Evolutionary conservation across 2,113 vertebrate genomes (phyloP).

Genomic region (Scomber colias): DNA sequence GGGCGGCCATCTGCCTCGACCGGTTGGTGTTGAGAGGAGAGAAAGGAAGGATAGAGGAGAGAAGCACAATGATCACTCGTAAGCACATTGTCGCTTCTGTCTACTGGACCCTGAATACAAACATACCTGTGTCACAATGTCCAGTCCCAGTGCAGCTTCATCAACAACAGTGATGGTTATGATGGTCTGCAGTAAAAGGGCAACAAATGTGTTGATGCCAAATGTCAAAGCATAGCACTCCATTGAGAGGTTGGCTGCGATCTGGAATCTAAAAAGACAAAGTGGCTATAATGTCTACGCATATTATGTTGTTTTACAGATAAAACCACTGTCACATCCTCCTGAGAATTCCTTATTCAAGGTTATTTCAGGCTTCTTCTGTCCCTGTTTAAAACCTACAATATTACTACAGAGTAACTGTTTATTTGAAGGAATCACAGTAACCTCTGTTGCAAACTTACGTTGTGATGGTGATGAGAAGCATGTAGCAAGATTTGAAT

Average conservation of each 20-base stretch:
- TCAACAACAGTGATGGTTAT: slow-evolving; percentile 79
- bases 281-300: not conserved
- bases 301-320: too few relatives aligned
- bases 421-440: not conserved
- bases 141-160: slow-evolving; percentile 75
- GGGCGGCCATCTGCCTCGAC: too few relatives aligned
- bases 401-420: not conserved
- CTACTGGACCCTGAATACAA: not conserved
- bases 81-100: too few relatives aligned
- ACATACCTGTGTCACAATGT: slow-evolving; percentile 81
- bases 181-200: slow-evolving; percentile 80
- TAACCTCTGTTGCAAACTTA: slow-evolving; percentile 39
- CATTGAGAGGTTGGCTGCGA: slow-evolving; percentile 81
- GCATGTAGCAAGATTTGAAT: slow-evolving; percentile 84
- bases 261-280: slow-evolving; percentile 79
- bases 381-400: too few relatives aligned
- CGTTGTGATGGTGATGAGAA: slow-evolving; percentile 83
- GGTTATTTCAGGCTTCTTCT: not conserved
- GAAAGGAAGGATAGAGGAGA: too few relatives aligned
- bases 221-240: slow-evolving; percentile 84
- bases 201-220: slow-evolving; percentile 82
- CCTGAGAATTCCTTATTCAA: too few relatives aligned
- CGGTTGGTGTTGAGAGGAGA: too few relatives aligned
- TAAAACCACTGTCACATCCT: too few relatives aligned
- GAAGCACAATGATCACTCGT: too few relatives aligned